These are phyloP conservation scores for Cephus sareptanus DNA, from an alignment of 2,888 invertebrate species.

Conservation along the genomic window DNA sequence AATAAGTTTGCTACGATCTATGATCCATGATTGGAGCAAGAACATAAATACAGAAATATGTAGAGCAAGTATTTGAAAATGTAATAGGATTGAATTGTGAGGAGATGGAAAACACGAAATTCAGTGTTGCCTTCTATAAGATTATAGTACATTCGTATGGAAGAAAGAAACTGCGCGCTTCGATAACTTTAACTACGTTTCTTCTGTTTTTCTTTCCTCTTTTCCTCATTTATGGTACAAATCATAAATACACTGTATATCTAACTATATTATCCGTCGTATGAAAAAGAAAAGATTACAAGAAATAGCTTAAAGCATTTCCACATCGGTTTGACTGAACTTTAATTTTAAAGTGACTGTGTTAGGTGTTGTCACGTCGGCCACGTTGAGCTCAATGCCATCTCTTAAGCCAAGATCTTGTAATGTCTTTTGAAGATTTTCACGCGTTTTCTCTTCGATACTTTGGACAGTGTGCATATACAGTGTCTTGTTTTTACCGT, in stretches of 20 bases:
- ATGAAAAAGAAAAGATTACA: not conserved
- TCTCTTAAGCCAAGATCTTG: slow-evolving; percentile 85
- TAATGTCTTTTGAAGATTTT: slow-evolving; percentile 89
- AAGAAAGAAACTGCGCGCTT: not conserved
- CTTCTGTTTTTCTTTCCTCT: slow-evolving; percentile 1
- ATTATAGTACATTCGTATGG: not conserved
- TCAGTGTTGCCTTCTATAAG: not conserved
- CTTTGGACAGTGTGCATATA: slow-evolving; percentile 94
- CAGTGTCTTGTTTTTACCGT: slow-evolving; percentile 89
- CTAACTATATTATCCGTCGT: slow-evolving; percentile 14
- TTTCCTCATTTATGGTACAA: slow-evolving; percentile 5
- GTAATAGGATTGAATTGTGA: not conserved
- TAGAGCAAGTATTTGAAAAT: slow-evolving; percentile 31
- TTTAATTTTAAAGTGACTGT: slow-evolving; percentile 82
- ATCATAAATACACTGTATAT: slow-evolving; percentile 12
- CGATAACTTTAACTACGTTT: slow-evolving; percentile 3
- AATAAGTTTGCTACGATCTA: slow-evolving; percentile 34
- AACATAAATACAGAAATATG: slow-evolving; percentile 36
- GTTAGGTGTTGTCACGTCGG: slow-evolving; percentile 91
- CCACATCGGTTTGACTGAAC: slow-evolving; percentile 64
- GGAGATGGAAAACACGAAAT: not conserved
- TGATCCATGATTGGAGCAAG: slow-evolving; percentile 32
- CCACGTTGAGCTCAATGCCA: slow-evolving; percentile 89
- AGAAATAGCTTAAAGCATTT: slow-evolving; percentile 36
- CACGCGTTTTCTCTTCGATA: slow-evolving; percentile 89